Evolutionary conservation across 1,140 invertebrate species (phyloP).

Genomic region (Apis mellifera): DNA sequence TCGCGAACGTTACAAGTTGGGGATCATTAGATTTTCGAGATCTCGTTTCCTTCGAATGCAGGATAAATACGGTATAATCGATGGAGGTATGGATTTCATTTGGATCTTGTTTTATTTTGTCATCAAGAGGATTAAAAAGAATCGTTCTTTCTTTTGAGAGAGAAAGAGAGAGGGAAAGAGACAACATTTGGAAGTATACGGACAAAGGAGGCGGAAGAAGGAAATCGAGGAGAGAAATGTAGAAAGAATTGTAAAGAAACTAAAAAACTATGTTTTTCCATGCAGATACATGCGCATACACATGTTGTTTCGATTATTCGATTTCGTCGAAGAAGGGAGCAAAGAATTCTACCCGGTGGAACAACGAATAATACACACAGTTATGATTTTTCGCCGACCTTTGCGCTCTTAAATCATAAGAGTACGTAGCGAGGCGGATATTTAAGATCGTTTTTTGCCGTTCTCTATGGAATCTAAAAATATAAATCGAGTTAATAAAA

Average conservation of each 20-base stretch:
- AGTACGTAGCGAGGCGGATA: not conserved
- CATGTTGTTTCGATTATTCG: not conserved
- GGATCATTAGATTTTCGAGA: not conserved
- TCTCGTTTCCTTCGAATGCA: not conserved
- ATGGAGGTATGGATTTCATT: not conserved
- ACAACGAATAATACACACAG: not conserved
- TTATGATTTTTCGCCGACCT: not conserved
- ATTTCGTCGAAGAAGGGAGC: not conserved
- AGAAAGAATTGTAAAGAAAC: too few species aligned
- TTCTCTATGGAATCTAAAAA: too few species aligned
- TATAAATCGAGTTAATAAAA: too few species aligned
- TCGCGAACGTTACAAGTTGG: not conserved
- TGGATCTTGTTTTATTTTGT: not conserved
- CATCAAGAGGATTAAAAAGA: not conserved
- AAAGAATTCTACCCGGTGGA: not conserved
- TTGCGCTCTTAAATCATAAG: too few species aligned
- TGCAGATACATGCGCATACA: too few species aligned
- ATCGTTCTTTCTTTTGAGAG: not conserved
- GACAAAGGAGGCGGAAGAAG: too few species aligned
- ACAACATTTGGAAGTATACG: too few species aligned
- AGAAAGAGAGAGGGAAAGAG: not conserved
- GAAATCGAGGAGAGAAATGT: not conserved
- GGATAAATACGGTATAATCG: slow-evolving; percentile 4
- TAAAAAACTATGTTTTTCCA: not conserved
- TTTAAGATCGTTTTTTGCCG: not conserved